These are phyloP conservation scores for Leuciscus waleckii DNA, from an alignment of 2,797 vertebrate species.

Conservation along the genomic window DNA sequence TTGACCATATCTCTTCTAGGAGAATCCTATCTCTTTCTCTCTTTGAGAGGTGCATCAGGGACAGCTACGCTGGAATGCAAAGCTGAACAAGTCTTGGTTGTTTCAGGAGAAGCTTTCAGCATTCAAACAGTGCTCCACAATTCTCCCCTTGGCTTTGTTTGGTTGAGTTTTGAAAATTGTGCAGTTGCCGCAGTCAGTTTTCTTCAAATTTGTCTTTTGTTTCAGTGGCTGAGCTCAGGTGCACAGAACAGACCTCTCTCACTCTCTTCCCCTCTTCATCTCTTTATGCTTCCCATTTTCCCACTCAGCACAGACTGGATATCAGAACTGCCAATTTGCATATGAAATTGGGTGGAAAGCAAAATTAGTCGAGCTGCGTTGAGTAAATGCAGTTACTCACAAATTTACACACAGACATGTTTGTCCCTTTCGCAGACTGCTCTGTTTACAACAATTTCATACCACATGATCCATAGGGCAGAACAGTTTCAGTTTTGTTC, in stretches of 20 bases:
- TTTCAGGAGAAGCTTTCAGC: conserved; percentile 24
- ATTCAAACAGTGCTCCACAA: conserved; percentile 13
- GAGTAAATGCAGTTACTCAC: conserved; percentile 25
- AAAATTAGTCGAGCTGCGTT: conserved; percentile 32
- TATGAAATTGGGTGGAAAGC: conserved; percentile 70
- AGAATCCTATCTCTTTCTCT: conserved; percentile 28
- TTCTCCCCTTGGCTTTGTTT: conserved; percentile 17
- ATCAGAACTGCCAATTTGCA: conserved; percentile 67
- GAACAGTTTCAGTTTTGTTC: too few species aligned
- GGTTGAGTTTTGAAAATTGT: conserved; percentile 34
- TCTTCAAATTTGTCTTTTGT: conserved; percentile 40
- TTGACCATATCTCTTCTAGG: not conserved
- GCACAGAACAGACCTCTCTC: conserved; percentile 33
- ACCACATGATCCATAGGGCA: not conserved
- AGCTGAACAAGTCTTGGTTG: conserved; percentile 9
- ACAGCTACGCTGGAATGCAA: conserved; percentile 20
- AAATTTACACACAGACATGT: conserved; percentile 7
- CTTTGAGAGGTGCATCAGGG: conserved; percentile 26
- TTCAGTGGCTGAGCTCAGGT: conserved; percentile 45
- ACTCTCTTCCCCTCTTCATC: conserved; percentile 1
- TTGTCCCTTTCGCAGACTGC: conserved; percentile 4
- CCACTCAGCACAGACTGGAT: conserved; percentile 54
- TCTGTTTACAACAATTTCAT: conserved; percentile 33
- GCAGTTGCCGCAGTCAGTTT: conserved; percentile 31
- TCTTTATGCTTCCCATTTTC: conserved; percentile 40